Conservation (phyloP, 2,113 vertebrate species). For the Cyanoramphus novaezelandiae region DNA sequence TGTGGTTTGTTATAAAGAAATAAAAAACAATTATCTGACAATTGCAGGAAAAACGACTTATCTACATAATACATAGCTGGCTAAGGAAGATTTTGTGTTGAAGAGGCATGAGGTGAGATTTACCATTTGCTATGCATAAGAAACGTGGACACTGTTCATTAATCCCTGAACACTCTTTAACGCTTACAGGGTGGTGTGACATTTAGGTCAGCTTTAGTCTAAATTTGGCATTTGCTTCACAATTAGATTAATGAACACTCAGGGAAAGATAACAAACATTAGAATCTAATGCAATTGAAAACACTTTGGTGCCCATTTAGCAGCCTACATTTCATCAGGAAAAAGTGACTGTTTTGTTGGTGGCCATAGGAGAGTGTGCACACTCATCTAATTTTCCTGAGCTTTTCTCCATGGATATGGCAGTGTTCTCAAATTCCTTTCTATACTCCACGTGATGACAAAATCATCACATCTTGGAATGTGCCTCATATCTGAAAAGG, state of each 20-base stretch:
- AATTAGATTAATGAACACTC: conserved; percentile 69
- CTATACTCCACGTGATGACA: not conserved
- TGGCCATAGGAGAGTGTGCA: fast-evolving
- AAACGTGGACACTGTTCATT: conserved; percentile 52
- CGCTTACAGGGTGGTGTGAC: conserved; percentile 20
- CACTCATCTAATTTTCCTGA: not conserved
- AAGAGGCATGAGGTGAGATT: not conserved
- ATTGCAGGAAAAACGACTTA: not conserved
- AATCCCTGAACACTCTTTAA: conserved; percentile 63
- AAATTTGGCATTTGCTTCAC: conserved; percentile 68
- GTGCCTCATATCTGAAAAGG: not conserved
- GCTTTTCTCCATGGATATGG: not conserved
- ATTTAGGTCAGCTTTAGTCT: conserved; percentile 71
- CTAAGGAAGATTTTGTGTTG: not conserved
- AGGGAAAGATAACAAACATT: conserved; percentile 53
- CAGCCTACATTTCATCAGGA: not conserved
- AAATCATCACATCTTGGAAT: not conserved
- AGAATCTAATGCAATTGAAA: conserved; percentile 39
- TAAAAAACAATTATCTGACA: not conserved
- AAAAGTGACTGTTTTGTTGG: not conserved
- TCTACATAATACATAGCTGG: not conserved
- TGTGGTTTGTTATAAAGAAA: not conserved
- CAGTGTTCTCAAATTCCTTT: not conserved
- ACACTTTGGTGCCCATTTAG: not conserved
- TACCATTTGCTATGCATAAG: not conserved